These are phyloP conservation scores for Calliopsis andreniformis DNA, from an alignment of 1,140 invertebrate species.

Conservation along the genomic window DNA sequence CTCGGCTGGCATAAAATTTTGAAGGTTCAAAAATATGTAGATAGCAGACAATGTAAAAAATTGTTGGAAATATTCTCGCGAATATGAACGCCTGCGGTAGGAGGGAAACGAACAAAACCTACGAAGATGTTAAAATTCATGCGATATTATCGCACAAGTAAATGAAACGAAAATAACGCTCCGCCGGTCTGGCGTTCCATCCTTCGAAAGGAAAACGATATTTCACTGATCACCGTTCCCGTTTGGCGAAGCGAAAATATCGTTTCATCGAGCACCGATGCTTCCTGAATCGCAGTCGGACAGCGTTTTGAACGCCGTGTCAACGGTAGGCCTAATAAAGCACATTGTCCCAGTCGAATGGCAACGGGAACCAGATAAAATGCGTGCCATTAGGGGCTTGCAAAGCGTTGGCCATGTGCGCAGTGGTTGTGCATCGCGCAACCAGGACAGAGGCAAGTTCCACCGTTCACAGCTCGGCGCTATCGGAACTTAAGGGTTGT, in stretches of 20 bases:
- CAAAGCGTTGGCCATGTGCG: conserved; percentile 23
- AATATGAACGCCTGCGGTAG: neutral
- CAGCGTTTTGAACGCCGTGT: neutral
- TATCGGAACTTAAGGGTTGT: conserved; percentile 27
- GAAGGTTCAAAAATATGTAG: too few species aligned
- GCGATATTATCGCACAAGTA: conserved; percentile 27
- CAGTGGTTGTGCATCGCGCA: conserved; percentile 11
- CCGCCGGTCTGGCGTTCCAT: neutral
- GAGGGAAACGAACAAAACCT: neutral
- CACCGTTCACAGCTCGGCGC: neutral
- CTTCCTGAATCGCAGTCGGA: neutral
- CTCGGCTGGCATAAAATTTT: too few species aligned
- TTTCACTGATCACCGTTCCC: conserved; percentile 15
- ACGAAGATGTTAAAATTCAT: neutral
- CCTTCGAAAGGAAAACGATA: neutral
- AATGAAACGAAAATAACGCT: conserved; percentile 40
- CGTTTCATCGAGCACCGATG: neutral
- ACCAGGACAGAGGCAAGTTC: conserved; percentile 5
- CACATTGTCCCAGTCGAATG: conserved; percentile 19
- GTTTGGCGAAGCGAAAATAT: conserved; percentile 16
- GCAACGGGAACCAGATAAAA: conserved; percentile 16
- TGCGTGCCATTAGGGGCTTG: conserved; percentile 36
- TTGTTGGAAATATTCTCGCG: neutral
- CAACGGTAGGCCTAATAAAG: conserved; percentile 32
- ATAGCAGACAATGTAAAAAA: too few species aligned